These are phyloP conservation scores for Lysiphlebus fabarum DNA, from an alignment of 1,140 invertebrate genomes.

Conservation along the genomic window DNA sequence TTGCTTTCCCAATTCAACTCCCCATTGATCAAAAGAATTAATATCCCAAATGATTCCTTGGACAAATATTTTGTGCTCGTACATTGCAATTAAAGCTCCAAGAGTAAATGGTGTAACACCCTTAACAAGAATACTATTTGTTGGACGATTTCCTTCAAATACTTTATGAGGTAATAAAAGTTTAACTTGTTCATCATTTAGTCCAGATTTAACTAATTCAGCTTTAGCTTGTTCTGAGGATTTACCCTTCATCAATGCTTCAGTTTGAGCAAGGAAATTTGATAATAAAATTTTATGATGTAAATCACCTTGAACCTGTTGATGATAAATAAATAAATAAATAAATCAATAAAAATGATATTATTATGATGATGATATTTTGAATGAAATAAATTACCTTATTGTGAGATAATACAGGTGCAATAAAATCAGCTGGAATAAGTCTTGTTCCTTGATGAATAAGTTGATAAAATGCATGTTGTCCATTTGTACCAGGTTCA, in stretches of 20 bases:
- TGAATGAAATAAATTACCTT: conserved; percentile 70
- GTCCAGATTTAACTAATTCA: conserved; percentile 72
- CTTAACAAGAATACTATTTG: conserved; percentile 94
- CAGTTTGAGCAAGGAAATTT: conserved; percentile 98
- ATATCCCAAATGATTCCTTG: conserved; percentile 99
- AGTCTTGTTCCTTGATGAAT: conserved; percentile 88
- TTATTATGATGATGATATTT: not conserved
- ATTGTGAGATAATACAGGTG: conserved; percentile 89
- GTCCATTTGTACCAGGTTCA: conserved; percentile 99
- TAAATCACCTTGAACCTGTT: conserved; percentile 48
- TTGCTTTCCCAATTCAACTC: conserved; percentile 98
- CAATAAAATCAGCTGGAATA: conserved; percentile 97
- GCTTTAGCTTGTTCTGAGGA: conserved; percentile 69
- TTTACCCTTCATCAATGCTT: conserved; percentile 94
- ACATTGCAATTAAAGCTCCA: conserved; percentile 92
- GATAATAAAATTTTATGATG: conserved; percentile 89
- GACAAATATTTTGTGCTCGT: conserved; percentile 98
- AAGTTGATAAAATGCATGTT: conserved; percentile 96
- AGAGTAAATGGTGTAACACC: conserved; percentile 92
- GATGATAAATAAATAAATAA: not conserved
- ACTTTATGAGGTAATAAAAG: conserved; percentile 93
- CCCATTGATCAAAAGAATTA: conserved; percentile 99
- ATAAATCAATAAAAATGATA: conserved; percentile 4
- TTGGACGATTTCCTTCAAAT: conserved; percentile 95
- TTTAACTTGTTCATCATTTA: conserved; percentile 68